Percentiles rank a stretch among this genome's conserved stretches.
Evolutionary conservation across 2,113 vertebrate genomes (phyloP).

Genomic region (Spheniscus mendiculus): DNA sequence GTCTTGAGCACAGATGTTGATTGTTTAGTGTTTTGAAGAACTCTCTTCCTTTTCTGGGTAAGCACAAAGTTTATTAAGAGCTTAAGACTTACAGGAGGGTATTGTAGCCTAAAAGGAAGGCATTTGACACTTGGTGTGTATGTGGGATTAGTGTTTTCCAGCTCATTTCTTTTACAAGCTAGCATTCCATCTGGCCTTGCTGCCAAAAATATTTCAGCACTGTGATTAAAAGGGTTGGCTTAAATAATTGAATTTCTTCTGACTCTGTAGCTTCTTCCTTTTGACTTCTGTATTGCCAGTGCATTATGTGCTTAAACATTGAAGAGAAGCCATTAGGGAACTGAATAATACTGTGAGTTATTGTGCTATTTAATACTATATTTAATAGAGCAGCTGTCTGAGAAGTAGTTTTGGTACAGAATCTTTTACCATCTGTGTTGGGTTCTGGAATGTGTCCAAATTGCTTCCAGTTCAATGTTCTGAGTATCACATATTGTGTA

Average conservation of each 20-base stretch:
- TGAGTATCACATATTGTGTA: not conserved
- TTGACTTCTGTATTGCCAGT: not conserved
- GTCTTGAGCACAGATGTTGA: not conserved
- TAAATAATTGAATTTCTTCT: not conserved
- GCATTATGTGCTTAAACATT: not conserved
- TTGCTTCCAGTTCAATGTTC: not conserved
- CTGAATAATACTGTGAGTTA: not conserved
- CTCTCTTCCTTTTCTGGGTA: not conserved
- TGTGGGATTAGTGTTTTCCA: not conserved
- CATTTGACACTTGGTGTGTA: not conserved
- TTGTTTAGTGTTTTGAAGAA: not conserved
- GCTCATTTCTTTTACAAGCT: not conserved
- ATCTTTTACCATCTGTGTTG: not conserved
- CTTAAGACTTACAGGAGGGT: not conserved
- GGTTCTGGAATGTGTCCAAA: not conserved
- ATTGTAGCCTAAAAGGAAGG: not conserved
- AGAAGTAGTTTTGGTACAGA: not conserved
- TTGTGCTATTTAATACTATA: not conserved
- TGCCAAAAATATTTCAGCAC: not conserved
- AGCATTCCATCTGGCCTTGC: not conserved
- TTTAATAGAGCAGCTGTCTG: not conserved
- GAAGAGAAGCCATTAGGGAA: not conserved
- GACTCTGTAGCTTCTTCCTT: not conserved
- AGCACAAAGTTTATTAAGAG: not conserved
- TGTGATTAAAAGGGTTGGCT: not conserved